A percentile compares a stretch with the other conserved stretches of the same genome.
Evolutionary conservation across 1,140 invertebrate species (phyloP).

Genomic region (Saccostrea glomerata): DNA sequence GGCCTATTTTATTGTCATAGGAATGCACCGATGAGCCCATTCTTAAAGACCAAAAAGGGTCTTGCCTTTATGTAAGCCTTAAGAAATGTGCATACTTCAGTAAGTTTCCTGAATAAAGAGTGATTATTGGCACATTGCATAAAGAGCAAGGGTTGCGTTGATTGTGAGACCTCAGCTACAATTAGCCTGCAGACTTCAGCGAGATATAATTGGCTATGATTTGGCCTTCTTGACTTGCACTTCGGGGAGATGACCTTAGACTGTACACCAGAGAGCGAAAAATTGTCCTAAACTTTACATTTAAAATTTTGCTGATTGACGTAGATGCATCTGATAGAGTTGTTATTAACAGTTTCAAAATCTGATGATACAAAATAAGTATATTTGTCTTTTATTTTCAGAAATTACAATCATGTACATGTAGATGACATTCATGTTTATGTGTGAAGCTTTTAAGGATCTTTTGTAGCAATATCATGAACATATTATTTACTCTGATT

Average conservation of each 20-base stretch:
- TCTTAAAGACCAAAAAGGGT: neutral
- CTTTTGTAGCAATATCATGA: too few relatives aligned
- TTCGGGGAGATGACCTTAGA: neutral
- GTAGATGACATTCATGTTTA: too few relatives aligned
- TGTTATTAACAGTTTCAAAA: neutral
- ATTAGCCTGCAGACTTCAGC: neutral
- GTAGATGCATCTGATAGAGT: neutral
- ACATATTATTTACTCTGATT: too few relatives aligned
- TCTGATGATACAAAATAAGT: neutral
- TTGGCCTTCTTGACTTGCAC: neutral
- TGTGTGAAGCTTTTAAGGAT: too few relatives aligned
- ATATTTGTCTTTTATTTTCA: too few relatives aligned
- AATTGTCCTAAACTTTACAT: neutral
- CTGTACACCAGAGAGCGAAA: neutral
- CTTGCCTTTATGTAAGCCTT: constrained; percentile 19
- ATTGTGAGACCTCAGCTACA: constrained; percentile 12
- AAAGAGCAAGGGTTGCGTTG: neutral
- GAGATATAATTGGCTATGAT: constrained; percentile 18
- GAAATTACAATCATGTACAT: too few relatives aligned
- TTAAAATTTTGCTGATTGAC: neutral
- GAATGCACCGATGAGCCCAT: constrained; percentile 34
- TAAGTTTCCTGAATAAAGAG: neutral
- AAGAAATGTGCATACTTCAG: constrained; percentile 18
- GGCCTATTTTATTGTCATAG: constrained; percentile 2
- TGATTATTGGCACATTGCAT: constrained; percentile 12